A percentile compares a stretch with the other conserved stretches of the same genome.
Evolutionary conservation across 1,140 invertebrate genomes (phyloP).

Genomic region (Drosophila neocordata): DNA sequence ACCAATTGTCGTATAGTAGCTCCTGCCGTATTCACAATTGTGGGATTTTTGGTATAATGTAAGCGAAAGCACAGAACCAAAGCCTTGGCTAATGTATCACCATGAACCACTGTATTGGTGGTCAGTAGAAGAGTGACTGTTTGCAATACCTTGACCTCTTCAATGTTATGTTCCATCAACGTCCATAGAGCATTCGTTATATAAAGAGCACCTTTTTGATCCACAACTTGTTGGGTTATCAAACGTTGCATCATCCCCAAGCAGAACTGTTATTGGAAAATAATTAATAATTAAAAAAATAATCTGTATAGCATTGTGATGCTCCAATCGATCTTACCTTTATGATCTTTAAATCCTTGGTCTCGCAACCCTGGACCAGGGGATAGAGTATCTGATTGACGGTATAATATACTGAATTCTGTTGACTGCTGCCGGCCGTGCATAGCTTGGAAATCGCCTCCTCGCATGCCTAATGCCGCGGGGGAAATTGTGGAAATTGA

Average conservation of each 20-base stretch:
- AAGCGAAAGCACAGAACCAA: conserved; percentile 97
- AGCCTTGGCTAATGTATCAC: conserved; percentile 96
- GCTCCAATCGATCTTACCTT: conserved; percentile 85
- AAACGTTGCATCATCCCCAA: conserved; percentile 94
- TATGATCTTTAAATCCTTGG: conserved; percentile 98
- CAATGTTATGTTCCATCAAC: conserved; percentile 94
- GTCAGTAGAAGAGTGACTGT: conserved; percentile 97
- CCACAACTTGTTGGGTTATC: conserved; percentile 92
- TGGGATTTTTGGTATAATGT: conserved; percentile 94
- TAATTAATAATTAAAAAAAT: background rate
- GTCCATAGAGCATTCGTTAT: conserved; percentile 97
- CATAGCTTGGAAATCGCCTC: conserved; percentile 95
- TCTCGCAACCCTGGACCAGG: conserved; percentile 98
- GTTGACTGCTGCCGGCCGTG: conserved; percentile 89
- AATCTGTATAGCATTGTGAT: background rate
- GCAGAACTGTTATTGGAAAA: conserved; percentile 87
- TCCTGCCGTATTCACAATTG: conserved; percentile 97
- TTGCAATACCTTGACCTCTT: conserved; percentile 98
- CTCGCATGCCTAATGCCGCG: conserved; percentile 92
- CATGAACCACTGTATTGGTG: conserved; percentile 96
- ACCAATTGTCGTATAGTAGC: conserved; percentile 98
- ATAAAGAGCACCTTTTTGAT: conserved; percentile 94
- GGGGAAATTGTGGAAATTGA: background rate
- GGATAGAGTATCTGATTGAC: conserved; percentile 98
- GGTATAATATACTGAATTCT: conserved; percentile 91